Base-by-base conservation (phyloP, 1,140 invertebrate genomes). In the Teleopsis dalmanni region DNA sequence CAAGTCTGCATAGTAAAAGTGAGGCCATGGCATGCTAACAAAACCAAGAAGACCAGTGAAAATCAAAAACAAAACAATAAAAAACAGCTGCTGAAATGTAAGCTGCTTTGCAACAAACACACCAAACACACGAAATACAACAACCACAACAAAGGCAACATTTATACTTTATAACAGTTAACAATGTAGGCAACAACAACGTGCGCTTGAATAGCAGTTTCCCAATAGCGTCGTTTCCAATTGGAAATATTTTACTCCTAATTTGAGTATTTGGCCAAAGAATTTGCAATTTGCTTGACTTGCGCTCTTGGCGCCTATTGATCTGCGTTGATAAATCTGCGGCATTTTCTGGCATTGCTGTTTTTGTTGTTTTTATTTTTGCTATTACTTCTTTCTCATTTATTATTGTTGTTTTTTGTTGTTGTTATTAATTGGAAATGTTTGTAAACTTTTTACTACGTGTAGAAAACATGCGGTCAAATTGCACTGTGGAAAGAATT, bases 291-390 rank as follows among this genome's bases (percentile, higher is more conserved):
- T 29, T 29, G 41, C 22, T 18, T 43, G 41, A 43, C 41, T 27
- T 43, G 41, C 41, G 41, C 41, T 16, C 31, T 29, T 43, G 41
- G 31, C 41, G 41, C 31, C 25, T 43, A 43, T 43, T 43, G 41
- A 43, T 43, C 16, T 43, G 41, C 41, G 27, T 43, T 13, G 11
- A 21, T 13, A 14, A n/a, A 13, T 21, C 16, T 40, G 37, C 13
- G 8, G 37, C 21, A 14, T 40, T 40, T 40, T 14, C 3, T 14
- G 11, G 5, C n/a, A 38, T 22, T 38, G 36, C 16, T 13, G 37
- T 40, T n/a, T 13, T 23, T 9, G 22, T 13, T 19, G n/a, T n/a
- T n/a, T n/a, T 42, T 42, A 26, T 26, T 22, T 9, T 41, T 41
- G 38, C 38, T 14, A 11, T 38, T 38, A 13, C 10, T 14, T 16